Base-by-base conservation (phyloP, 2,113 vertebrate species). In the Girardinichthys multiradiatus region DNA sequence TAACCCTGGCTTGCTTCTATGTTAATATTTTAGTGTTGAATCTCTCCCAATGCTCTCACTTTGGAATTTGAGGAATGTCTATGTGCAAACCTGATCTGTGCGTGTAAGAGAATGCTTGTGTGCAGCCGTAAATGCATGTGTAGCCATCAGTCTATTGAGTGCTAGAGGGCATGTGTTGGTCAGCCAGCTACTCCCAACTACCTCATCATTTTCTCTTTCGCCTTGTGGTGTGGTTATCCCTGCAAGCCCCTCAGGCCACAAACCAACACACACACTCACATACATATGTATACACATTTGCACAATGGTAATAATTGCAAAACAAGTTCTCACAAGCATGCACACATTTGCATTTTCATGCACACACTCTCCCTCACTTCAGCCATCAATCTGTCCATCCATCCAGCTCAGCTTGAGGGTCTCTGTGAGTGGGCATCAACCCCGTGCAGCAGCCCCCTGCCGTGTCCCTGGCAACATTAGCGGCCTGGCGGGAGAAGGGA, bases 391-490 rank as follows among this genome's bases (percentile, higher is more conserved):
- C 51, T 70, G 68, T 76, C 73, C 71, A 76, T 86, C 68, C 65
- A 65, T 77, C 75, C 77, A 79, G 58, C 72, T 70, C 77, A 74
- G 89, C 89, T 90, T 10, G 68, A 90, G 88, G 82, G 82, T 68
- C 74, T 83, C 54, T 21, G 70, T 81, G 79, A 86, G 80, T 79
- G 85, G 83, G 86, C 80, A 80, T 48, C 65, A 72, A 73, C 76
- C 74, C 76, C 2, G 2, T 21, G 29, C 42, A 57, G 39, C 70
- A 72, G 73, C 84, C 42, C 80, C 82, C 74, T 82, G 60, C 84
- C 68, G 68, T n/a, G 70, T 74, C 72, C 83, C 80, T 89, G 85
- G 86, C 77, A 80, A 90, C 87, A 92, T 87, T 90, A 90, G 74
- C 80, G 76, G 66, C 82, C 83, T 89, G 87, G 91, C 76, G n/a